Evolutionary conservation across 1,140 invertebrate genomes (phyloP).

Genomic region (Eupristina koningsbergeri): DNA sequence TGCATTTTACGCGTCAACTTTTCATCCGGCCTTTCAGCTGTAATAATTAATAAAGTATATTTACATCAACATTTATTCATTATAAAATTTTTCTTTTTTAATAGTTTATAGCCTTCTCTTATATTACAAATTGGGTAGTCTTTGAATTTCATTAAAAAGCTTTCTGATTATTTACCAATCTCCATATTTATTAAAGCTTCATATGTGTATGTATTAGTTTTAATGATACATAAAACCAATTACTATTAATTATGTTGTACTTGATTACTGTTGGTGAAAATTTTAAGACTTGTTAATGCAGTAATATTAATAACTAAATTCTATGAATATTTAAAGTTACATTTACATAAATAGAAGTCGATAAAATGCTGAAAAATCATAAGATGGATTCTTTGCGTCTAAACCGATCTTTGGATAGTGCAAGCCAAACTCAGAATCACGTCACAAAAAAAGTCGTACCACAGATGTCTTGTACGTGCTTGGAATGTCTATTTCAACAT

Average conservation of each 20-base stretch:
- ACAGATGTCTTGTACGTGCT: not conserved
- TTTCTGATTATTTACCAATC: not conserved
- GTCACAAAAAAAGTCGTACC: not conserved
- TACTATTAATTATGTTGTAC: no score
- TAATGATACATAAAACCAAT: no score
- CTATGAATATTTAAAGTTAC: not conserved
- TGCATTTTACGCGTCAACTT: slow-evolving; percentile 82
- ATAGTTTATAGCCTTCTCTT: not conserved
- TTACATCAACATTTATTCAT: not conserved
- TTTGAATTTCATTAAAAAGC: not conserved
- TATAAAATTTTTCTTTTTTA: not conserved
- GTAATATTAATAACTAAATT: not conserved
- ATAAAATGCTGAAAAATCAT: not conserved
- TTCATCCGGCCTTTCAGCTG: slow-evolving; percentile 84
- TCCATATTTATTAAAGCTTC: not conserved
- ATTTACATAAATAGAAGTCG: not conserved
- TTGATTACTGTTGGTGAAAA: not conserved
- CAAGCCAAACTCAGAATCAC: not conserved
- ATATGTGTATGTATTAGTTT: no score
- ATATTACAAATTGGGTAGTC: no score
- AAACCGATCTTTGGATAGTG: not conserved
- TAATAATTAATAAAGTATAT: slow-evolving; percentile 45
- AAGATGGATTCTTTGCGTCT: not conserved
- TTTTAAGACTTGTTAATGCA: not conserved
- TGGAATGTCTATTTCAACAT: not conserved